Evolutionary conservation across 2,113 vertebrate genomes (phyloP), one percentile per base, ranked within the genome.

Genomic region (Anolis carolinensis): DNA sequence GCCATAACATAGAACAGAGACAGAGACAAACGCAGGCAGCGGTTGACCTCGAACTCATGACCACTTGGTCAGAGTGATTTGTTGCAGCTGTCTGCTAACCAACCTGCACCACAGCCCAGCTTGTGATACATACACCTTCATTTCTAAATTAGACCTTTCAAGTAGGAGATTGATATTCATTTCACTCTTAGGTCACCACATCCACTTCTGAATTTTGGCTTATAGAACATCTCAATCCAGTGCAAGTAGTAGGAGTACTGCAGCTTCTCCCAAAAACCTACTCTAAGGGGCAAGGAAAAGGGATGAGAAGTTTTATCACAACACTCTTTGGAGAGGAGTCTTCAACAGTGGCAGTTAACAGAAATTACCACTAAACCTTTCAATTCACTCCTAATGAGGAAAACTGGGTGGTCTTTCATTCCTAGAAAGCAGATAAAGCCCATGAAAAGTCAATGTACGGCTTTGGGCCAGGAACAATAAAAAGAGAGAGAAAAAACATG

Each of bases 401-500:
- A 82, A 18, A 7, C 10, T 82, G 80, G 80, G 27, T 2, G 88
- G 21, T 75, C 86, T 34, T 80, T 8, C 2, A 14, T 78, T 71
- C 55, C 85, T 62, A 50, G 63, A 16, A 84, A 52, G 52, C 21
- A 83, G 89, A 75, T 6, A 50, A 8, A 88, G 55, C 59, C 32
- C 82, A 86, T 4, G 20, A 65, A 77, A 34, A 83, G 65, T n/a
- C 73, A 87, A 13, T 3, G 5, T 2, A 13, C 52, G 34, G 16
- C 27, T 2, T 72, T 81, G 84, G 79, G 25, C 1, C 59, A 84
- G 52, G 30, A 81, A 91, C 5, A 74, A 72, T 87, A 91, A 87
- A 36, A 87, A 74, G 55, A 88, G 65, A 88, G 16, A 82, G 21
- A 3, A 0, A 9, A 63, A 81, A 88, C 63, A 36, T 90, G 87